Conservation (phyloP, 2,888 invertebrate genomes). For the Cataglyphis livida region DNA sequence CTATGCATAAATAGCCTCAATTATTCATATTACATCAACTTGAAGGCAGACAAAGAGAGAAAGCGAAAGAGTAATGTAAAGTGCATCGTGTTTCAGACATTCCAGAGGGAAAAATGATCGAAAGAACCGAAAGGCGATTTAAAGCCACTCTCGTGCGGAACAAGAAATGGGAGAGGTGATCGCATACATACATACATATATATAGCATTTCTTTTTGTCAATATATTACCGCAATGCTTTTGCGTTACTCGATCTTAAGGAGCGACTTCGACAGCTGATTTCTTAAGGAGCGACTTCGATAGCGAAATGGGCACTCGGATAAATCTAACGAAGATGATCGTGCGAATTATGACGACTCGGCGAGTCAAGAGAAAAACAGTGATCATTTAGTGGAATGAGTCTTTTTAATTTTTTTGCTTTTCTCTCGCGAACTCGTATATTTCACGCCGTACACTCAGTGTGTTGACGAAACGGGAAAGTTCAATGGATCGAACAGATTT, state of each 20-base stretch:
- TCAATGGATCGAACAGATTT: slow-evolving; percentile 23
- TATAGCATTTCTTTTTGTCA: not conserved
- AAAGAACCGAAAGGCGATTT: slow-evolving; percentile 37
- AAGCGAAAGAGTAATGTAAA: slow-evolving; percentile 32
- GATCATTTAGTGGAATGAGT: slow-evolving; percentile 8
- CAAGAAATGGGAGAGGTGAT: not conserved
- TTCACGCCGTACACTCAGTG: not conserved
- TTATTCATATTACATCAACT: slow-evolving; percentile 21
- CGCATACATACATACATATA: not conserved
- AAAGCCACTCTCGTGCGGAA: slow-evolving; percentile 35
- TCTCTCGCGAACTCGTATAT: slow-evolving; percentile 16
- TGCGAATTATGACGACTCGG: slow-evolving; percentile 19
- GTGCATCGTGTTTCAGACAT: slow-evolving; percentile 34
- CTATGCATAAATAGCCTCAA: not conserved
- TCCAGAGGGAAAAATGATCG: slow-evolving; percentile 33
- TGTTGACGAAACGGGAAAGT: not conserved
- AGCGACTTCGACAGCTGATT: slow-evolving; percentile 10
- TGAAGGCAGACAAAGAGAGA: not conserved
- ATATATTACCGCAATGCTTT: slow-evolving; percentile 3
- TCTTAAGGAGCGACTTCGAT: slow-evolving; percentile 12
- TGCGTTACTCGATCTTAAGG: slow-evolving; percentile 2
- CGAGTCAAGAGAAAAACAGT: slow-evolving; percentile 39
- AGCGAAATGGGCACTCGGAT: slow-evolving; percentile 30
- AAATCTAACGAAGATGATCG: slow-evolving; percentile 47
- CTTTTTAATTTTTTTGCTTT: slow-evolving; percentile 8